Evolutionary conservation across 2,888 invertebrate genomes (phyloP).

Genomic region (Eilema griseolum): DNA sequence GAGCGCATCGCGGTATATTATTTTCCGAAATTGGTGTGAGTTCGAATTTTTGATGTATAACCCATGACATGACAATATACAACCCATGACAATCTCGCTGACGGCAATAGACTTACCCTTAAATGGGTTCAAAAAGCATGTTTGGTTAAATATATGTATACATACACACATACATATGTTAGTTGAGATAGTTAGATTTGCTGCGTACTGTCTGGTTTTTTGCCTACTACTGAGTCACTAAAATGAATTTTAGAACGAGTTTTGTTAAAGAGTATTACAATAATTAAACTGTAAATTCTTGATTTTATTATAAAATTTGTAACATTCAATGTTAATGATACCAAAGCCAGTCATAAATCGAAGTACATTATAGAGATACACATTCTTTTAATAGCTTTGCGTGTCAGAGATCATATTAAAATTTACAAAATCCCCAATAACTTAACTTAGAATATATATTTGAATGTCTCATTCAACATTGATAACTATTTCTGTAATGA

Average conservation of each 20-base stretch:
- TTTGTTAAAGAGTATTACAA: background rate
- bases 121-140: too few species aligned
- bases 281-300: background rate
- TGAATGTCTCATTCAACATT: conserved; percentile 16
- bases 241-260: background rate
- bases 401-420: conserved; percentile 9
- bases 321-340: background rate
- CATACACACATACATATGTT: too few species aligned
- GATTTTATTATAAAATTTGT: conserved; percentile 1
- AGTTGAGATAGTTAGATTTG: too few species aligned
- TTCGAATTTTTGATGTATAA: too few species aligned
- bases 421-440: conserved; percentile 5
- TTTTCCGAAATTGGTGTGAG: too few species aligned
- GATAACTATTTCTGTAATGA: conserved; percentile 34
- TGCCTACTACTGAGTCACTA: background rate
- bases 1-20: too few species aligned
- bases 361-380: background rate
- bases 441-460: conserved; percentile 7
- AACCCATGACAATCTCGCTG: too few species aligned
- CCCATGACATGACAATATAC: too few species aligned
- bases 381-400: background rate
- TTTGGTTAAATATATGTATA: too few species aligned
- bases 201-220: too few species aligned
- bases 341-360: background rate
- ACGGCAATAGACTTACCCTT: too few species aligned